These are phyloP conservation scores for Apostichopus leukothele DNA, from an alignment of 53 echinoderm and acorn worm species.

Conservation along the genomic window DNA sequence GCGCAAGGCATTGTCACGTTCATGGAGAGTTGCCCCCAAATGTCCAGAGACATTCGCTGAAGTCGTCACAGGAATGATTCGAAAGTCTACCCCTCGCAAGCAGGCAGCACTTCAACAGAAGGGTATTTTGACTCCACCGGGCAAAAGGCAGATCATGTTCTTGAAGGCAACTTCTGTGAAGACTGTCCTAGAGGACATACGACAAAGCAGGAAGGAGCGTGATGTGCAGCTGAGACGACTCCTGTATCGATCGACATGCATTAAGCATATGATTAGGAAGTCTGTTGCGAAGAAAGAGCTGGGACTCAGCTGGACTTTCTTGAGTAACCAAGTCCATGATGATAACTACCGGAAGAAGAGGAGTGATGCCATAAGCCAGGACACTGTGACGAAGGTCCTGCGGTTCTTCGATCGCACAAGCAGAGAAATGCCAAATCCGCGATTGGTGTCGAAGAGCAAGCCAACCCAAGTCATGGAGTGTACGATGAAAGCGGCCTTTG, in stretches of 20 bases:
- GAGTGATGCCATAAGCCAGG: too few relatives aligned
- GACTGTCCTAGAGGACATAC: constrained; percentile 46
- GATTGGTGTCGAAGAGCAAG: not conserved
- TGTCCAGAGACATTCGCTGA: constrained; percentile 12
- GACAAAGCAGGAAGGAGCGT: not conserved
- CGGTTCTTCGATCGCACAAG: constrained; percentile 21
- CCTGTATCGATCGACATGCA: not conserved
- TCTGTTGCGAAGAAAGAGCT: not conserved
- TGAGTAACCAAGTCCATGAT: not conserved
- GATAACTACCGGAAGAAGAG: constrained; percentile 25
- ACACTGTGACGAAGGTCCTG: constrained; percentile 32
- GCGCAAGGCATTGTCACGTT: constrained; percentile 1
- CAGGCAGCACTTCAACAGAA: constrained; percentile 27
- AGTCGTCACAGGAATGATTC: not conserved
- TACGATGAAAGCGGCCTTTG: constrained; percentile 28
- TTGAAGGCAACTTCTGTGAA: constrained; percentile 40
- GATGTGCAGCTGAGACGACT: constrained; percentile 23
- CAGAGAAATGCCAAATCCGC: not conserved
- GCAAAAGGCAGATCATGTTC: constrained; percentile 11
- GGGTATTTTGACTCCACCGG: constrained; percentile 35
- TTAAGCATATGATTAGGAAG: constrained; percentile 31
- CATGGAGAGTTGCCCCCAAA: constrained; percentile 20
- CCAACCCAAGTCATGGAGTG: constrained; percentile 56
- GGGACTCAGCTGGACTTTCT: constrained; percentile 51
- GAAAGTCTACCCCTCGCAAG: not conserved